A percentile compares a stretch with the other conserved stretches of the same genome.
Conservation (phyloP, 2,113 vertebrate species). For the Hiodon tergisus region DNA sequence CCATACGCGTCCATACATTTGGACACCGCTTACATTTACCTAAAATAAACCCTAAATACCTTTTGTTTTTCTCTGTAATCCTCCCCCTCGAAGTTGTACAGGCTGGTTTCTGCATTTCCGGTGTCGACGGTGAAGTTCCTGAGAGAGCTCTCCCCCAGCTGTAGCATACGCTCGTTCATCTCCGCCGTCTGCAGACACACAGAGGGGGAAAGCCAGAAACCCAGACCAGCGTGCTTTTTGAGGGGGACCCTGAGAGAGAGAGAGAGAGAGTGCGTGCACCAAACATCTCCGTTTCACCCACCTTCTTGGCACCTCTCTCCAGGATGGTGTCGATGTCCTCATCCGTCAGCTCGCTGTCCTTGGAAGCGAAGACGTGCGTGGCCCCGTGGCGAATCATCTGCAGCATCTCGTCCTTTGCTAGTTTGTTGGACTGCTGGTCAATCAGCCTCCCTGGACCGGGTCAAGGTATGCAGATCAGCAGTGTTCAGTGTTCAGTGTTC, state of each 20-base stretch:
- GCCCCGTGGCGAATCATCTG: constrained; percentile 87
- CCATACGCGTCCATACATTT: constrained; percentile 5
- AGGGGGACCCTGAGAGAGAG: not conserved
- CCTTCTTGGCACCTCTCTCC: constrained; percentile 85
- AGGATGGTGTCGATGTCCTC: constrained; percentile 79
- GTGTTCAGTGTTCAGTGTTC: not conserved
- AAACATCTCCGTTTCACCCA: constrained; percentile 36
- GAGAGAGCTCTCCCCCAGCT: constrained; percentile 79
- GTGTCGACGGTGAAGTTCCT: constrained; percentile 82
- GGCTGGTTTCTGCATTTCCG: constrained; percentile 75
- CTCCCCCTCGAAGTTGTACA: constrained; percentile 88
- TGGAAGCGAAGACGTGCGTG: constrained; percentile 81
- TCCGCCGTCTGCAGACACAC: constrained; percentile 68
- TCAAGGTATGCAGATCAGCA: constrained; percentile 18
- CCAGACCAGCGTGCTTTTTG: not conserved
- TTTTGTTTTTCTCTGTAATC: constrained; percentile 88
- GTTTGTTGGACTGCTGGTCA: constrained; percentile 80
- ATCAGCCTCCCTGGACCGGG: constrained; percentile 71
- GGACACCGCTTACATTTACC: not conserved
- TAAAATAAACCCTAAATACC: constrained; percentile 48
- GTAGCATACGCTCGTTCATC: constrained; percentile 80
- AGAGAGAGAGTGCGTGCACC: not conserved
- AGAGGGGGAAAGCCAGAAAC: not conserved
- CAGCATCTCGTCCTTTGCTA: constrained; percentile 85
- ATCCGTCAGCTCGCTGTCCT: constrained; percentile 82